phyloP scores from a whole-genome alignment of 2,113 vertebrate species.

The Thermophis baileyi region DNA sequence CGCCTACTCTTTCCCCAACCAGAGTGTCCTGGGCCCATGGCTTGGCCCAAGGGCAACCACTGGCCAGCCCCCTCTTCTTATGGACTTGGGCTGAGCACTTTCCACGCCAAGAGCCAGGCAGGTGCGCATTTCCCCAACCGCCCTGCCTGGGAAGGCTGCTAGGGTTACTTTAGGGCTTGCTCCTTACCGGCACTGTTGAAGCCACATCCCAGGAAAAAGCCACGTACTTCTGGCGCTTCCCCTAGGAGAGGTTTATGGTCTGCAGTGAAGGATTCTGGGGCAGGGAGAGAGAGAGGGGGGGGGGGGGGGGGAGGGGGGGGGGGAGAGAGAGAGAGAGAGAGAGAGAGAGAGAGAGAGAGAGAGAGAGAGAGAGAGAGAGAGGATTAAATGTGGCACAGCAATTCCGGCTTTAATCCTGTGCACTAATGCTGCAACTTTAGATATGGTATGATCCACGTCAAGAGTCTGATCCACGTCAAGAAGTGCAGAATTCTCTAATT shows the following conservation, averaged over 20 bases:
- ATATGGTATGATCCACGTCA: neutral
- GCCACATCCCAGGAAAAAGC: slow-evolving; percentile 94
- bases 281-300: neutral
- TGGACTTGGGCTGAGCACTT: neutral
- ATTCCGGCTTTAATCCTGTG: neutral
- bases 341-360: no score
- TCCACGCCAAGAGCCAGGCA: neutral
- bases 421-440: neutral
- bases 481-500: neutral
- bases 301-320: no score
- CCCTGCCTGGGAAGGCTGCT: neutral
- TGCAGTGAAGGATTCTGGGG: slow-evolving; percentile 90
- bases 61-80: neutral
- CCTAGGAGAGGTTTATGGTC: slow-evolving; percentile 97
- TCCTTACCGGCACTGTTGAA: slow-evolving; percentile 95
- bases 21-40: neutral
- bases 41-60: neutral
- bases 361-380: no score
- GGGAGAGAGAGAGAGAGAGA: no score
- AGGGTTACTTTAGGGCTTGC: neutral
- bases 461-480: neutral
- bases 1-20: neutral
- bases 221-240: slow-evolving; percentile 89
- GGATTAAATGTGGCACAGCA: neutral
- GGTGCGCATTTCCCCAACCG: neutral